Base-by-base conservation (phyloP, 1,140 invertebrate species). In the Cherax quadricarinatus region DNA sequence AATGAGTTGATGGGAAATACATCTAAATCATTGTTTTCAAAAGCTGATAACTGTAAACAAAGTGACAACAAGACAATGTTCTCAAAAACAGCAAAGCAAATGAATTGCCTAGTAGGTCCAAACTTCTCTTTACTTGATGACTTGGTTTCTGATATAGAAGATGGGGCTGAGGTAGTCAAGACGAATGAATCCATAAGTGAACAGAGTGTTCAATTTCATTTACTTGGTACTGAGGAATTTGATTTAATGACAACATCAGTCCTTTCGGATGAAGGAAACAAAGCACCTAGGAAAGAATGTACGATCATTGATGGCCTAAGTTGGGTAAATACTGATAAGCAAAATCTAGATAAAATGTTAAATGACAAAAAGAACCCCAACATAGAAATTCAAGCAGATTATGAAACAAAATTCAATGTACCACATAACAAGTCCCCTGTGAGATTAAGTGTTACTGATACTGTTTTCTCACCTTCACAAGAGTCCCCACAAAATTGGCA, bases 161-260 rank as follows among this genome's bases (percentile, higher is more conserved):
- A 73, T 75, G 24, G 24, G 21, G 12, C 85, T 30, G 24, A 75
- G 66, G 49, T 3, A 51, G 66, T 75, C 16, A 12, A n/a, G 18
- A 84, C 9, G 6, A 16, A 53, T 49, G 7, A 49, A 48, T 75
- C 70, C 24, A 75, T 4, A 5, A 21, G 5, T 30, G 70, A 75
- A 21, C 1, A 75, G 5, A 75, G 7, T 60, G 24, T 62, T 70
- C 21, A 49, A 3, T 82, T 66, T 81, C 62, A 89, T 41, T 81
- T 89, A 48, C 16, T 83, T 18, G 90, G 79, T 16, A 80, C 41
- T 82, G 84, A 85, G 10, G 90, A 91, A 18, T 86, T 87, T 80
- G 84, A 91, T 5, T 21, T 57, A 48, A 79, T 87, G 78, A 57
- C 85, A 66, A 60, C 86, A 78, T 90, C 88, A 49, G n/a, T 90